Evolutionary conservation across 1,140 invertebrate species (phyloP).

Genomic region (Polypedilum pembai): DNA sequence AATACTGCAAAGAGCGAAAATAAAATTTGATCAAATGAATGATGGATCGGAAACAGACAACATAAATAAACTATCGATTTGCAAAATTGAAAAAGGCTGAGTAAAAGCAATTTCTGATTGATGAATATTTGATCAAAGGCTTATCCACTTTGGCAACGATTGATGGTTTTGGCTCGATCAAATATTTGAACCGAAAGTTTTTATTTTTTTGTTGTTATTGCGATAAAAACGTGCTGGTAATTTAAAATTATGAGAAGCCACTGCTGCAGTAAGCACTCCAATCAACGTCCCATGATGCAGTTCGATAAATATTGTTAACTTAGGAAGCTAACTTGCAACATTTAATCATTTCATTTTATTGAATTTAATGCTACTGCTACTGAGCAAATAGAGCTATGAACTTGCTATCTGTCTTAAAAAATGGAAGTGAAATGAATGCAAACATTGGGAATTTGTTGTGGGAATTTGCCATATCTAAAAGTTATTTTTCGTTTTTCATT

Average conservation of each 20-base stretch:
- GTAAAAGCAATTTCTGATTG: constrained; percentile 17
- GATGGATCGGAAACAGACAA: constrained; percentile 10
- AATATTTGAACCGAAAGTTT: background rate
- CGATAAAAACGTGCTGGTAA: background rate
- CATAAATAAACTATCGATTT: constrained; percentile 1
- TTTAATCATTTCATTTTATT: too few relatives aligned
- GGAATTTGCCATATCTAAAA: too few relatives aligned
- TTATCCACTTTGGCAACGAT: background rate
- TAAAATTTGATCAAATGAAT: background rate
- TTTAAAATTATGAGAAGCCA: background rate
- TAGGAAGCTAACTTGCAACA: too few relatives aligned
- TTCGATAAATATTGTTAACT: too few relatives aligned
- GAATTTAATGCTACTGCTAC: too few relatives aligned
- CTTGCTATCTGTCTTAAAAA: too few relatives aligned
- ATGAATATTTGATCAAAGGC: constrained; percentile 18
- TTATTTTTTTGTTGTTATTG: background rate
- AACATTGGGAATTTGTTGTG: too few relatives aligned
- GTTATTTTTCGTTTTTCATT: too few relatives aligned
- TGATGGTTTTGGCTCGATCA: background rate
- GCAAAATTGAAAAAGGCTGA: constrained; percentile 18
- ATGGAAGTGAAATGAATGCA: too few relatives aligned
- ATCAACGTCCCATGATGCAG: too few relatives aligned
- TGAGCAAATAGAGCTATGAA: too few relatives aligned
- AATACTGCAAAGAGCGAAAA: background rate
- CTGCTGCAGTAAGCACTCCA: too few relatives aligned